Conservation (phyloP, 2,113 vertebrate species). For the Poecile atricapillus region DNA sequence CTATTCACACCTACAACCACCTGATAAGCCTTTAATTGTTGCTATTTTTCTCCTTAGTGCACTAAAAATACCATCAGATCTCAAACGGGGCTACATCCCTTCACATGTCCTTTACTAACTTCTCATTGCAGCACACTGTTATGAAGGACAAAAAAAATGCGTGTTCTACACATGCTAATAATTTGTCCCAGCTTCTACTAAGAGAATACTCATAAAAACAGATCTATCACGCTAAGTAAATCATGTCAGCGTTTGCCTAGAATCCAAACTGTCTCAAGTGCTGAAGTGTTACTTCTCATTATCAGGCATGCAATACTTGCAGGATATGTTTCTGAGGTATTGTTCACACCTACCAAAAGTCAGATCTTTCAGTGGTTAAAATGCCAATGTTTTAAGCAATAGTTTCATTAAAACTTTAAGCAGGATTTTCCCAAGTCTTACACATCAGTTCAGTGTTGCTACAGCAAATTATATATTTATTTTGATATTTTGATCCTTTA, state of each 20-base stretch:
- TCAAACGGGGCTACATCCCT: background rate
- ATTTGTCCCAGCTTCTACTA: background rate
- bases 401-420: background rate
- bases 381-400: background rate
- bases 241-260: background rate
- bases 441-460: background rate
- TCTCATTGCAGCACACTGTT: background rate
- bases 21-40: slow-evolving; percentile 14
- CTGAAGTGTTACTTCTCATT: background rate
- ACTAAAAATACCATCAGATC: slow-evolving; percentile 9
- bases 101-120: background rate
- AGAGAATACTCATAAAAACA: background rate
- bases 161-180: background rate
- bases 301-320: background rate
- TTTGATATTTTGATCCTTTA: background rate
- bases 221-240: background rate
- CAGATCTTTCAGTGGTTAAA: background rate
- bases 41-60: background rate
- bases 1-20: background rate
- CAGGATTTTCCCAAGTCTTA: background rate
- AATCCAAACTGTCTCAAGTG: background rate
- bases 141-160: background rate
- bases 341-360: background rate
- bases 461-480: background rate
- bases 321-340: background rate